These are phyloP conservation scores for Muscicapa striata DNA, from an alignment of 2,797 vertebrate species.

Conservation along the genomic window DNA sequence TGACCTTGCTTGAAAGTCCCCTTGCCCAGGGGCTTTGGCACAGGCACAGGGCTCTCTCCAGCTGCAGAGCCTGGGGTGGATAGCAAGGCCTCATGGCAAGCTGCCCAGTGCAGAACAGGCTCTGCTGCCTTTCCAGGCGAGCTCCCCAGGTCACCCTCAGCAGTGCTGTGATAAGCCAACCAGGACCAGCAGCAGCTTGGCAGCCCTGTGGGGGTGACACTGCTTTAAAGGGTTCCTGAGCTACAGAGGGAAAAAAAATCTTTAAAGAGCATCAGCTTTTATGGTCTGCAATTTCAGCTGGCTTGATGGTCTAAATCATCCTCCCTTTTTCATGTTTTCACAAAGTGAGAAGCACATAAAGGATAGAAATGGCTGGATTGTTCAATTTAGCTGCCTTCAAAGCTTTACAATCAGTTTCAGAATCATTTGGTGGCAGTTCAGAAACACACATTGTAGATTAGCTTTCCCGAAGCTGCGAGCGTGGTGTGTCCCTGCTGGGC, in stretches of 20 bases:
- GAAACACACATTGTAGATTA: slow-evolving; percentile 63
- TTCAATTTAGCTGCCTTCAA: slow-evolving; percentile 68
- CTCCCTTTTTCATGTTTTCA: slow-evolving; percentile 70
- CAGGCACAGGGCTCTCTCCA: background rate
- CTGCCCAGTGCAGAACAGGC: background rate
- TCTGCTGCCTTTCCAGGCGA: background rate
- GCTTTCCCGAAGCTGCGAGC: background rate
- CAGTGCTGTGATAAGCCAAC: background rate
- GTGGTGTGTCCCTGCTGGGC: rapidly evolving
- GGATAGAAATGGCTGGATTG: slow-evolving; percentile 58
- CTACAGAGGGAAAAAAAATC: slow-evolving; percentile 29
- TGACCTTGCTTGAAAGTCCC: slow-evolving; percentile 1
- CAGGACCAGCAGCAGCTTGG: slow-evolving; percentile 9
- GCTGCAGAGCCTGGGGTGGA: background rate
- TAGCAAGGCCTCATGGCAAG: background rate
- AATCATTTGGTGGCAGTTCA: slow-evolving; percentile 63
- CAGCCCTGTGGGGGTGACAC: slow-evolving; percentile 30
- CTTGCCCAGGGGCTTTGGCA: background rate
- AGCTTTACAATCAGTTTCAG: slow-evolving; percentile 68
- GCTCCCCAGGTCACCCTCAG: background rate
- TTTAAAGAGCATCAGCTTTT: slow-evolving; percentile 66
- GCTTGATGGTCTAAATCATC: slow-evolving; percentile 63
- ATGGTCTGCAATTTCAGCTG: slow-evolving; percentile 59
- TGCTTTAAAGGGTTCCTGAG: slow-evolving; percentile 58
- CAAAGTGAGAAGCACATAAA: slow-evolving; percentile 62